Evolutionary conservation across 2,888 invertebrate genomes (phyloP).

Genomic region (Idaea straminata): DNA sequence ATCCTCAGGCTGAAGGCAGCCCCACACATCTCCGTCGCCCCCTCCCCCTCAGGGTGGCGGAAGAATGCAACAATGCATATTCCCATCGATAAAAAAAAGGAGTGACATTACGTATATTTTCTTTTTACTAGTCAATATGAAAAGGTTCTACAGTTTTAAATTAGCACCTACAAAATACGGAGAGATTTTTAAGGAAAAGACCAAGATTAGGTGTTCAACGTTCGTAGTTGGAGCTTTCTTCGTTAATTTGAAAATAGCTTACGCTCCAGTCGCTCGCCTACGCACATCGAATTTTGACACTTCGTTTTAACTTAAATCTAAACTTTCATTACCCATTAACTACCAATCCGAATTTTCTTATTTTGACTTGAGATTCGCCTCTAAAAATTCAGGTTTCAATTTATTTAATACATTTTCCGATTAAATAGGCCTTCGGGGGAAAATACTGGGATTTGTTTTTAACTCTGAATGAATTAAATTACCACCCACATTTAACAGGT

Average conservation of each 20-base stretch:
- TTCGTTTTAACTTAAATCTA: neutral
- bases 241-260: neutral
- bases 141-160: no score
- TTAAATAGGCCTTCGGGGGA: conserved; percentile 6
- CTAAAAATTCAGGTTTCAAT: neutral
- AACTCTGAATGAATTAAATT: conserved; percentile 6
- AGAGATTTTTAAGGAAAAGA: neutral
- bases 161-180: neutral
- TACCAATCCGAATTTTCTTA: neutral
- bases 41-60: no score
- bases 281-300: neutral
- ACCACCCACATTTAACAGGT: conserved; percentile 5
- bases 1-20: no score
- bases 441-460: conserved; percentile 4
- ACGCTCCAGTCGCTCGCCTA: neutral
- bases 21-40: no score
- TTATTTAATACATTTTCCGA: neutral
- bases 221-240: neutral
- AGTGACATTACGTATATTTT: no score
- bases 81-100: no score
- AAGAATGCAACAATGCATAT: no score
- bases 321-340: neutral
- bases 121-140: no score
- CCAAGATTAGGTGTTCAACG: no score
- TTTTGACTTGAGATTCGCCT: neutral